These are phyloP conservation scores for Volucella inflata DNA, from an alignment of 2,888 invertebrate genomes.

Conservation along the genomic window DNA sequence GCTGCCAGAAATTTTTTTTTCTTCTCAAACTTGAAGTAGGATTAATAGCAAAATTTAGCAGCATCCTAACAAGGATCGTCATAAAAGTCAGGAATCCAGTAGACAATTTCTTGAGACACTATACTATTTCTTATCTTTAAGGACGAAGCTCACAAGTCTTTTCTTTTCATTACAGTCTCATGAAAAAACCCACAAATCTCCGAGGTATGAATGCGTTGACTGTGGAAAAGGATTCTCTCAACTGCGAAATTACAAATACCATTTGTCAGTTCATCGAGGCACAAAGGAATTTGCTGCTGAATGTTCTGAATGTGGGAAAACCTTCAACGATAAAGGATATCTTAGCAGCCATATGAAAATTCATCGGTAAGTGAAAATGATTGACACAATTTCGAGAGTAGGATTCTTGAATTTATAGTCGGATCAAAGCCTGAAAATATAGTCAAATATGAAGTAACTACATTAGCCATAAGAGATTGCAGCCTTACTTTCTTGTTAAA, in stretches of 20 bases:
- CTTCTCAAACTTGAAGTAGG: too few relatives aligned
- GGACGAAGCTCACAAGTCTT: background rate
- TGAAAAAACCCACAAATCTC: constrained; percentile 83
- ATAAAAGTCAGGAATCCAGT: too few relatives aligned
- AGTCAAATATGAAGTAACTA: too few relatives aligned
- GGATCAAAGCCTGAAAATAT: too few relatives aligned
- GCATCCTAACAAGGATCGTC: too few relatives aligned
- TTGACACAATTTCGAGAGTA: background rate
- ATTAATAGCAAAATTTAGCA: too few relatives aligned
- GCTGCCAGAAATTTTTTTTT: too few relatives aligned
- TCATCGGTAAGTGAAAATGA: constrained; percentile 85
- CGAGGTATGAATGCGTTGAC: constrained; percentile 88
- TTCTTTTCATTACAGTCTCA: constrained; percentile 80
- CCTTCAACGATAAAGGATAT: constrained; percentile 93
- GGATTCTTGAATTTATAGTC: too few relatives aligned
- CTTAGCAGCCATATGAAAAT: constrained; percentile 94
- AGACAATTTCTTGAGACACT: too few relatives aligned
- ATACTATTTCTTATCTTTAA: too few relatives aligned
- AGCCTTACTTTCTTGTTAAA: too few relatives aligned
- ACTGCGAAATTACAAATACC: constrained; percentile 93
- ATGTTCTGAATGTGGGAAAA: constrained; percentile 91
- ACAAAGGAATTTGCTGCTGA: constrained; percentile 90
- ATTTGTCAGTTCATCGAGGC: constrained; percentile 91
- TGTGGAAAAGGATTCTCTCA: constrained; percentile 93
- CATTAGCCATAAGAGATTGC: too few relatives aligned